Base-by-base conservation (phyloP, 2,797 vertebrate genomes). In the Sciaenops ocellatus region DNA sequence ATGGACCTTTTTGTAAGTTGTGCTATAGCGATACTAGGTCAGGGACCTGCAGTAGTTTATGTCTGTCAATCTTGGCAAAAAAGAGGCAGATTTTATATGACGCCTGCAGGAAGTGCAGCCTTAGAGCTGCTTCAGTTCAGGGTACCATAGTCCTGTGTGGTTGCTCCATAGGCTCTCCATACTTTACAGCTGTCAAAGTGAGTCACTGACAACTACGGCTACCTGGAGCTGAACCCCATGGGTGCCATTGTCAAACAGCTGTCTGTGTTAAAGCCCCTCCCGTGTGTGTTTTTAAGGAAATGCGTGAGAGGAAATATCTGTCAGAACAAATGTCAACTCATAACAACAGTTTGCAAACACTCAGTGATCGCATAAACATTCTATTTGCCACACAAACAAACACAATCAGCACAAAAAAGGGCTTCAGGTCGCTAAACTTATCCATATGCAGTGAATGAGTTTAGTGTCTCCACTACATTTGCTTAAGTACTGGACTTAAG, bases 241-340 rank as follows among this genome's bases (percentile, higher is more conserved):
- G 85, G 85, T 75, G 63, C 69, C 66, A 55, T 75, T 77, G 80
- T 83, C 84, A 87, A 83, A 82, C 82, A 89, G 76, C 84, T 86
- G 86, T 78, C 79, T 83, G 48, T 73, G 63, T 61, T 81, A 55
- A 63, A 78, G 69, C 42, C 22, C 34, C 8, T 38, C 34, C 8
- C 34, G 18, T 34, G 18, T 46, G 26, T 24, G 26, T 41, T 9
- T 17, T 3, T 2, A 10, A n/a, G 34, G 1, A 26, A 72, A 68
- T 46, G 69, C 9, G 3, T 59, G 22, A 72, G 22, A 51, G 61
- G 46, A 28, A 55, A 28, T 72, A 73, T 65, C 46, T 80, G 66
- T 86, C 79, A 61, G 64, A 81, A 82, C 73, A 67, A 34, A 71
- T 78, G 73, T 80, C 59, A 80, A 69, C 78, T 82, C 84, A 66